phyloP scores from a whole-genome alignment of 2,113 vertebrate genomes.

The Sorex fumeus region DNA sequence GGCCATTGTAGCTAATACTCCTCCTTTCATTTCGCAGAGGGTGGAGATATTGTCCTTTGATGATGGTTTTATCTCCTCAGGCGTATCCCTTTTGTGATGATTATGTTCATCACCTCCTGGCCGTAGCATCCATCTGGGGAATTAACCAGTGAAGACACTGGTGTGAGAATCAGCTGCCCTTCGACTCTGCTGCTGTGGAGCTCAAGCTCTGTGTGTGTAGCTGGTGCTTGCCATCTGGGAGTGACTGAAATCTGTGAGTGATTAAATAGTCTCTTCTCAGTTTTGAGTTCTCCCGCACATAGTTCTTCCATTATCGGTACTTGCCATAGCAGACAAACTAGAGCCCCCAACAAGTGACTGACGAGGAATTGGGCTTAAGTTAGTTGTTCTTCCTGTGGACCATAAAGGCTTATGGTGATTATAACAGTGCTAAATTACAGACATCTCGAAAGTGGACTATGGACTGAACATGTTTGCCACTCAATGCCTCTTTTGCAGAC shows the following conservation, averaged over 20 bases:
- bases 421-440: neutral
- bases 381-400: neutral
- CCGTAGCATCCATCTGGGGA: neutral
- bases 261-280: neutral
- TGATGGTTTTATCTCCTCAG: neutral
- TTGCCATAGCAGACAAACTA: neutral
- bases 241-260: neutral
- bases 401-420: neutral
- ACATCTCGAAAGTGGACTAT: too few species aligned
- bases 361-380: neutral
- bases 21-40: neutral
- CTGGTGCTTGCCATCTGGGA: neutral
- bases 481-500: too few species aligned
- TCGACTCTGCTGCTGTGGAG: neutral
- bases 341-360: neutral
- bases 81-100: slow-evolving; percentile 9
- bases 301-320: slow-evolving; percentile 10
- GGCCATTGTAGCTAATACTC: neutral
- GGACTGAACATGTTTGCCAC: too few species aligned
- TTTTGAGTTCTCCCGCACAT: neutral
- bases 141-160: neutral
- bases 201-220: neutral
- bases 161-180: neutral
- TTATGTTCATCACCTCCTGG: neutral
- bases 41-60: neutral